Base-by-base conservation (phyloP, 2,797 vertebrate species). In the Merluccius polli region DNA sequence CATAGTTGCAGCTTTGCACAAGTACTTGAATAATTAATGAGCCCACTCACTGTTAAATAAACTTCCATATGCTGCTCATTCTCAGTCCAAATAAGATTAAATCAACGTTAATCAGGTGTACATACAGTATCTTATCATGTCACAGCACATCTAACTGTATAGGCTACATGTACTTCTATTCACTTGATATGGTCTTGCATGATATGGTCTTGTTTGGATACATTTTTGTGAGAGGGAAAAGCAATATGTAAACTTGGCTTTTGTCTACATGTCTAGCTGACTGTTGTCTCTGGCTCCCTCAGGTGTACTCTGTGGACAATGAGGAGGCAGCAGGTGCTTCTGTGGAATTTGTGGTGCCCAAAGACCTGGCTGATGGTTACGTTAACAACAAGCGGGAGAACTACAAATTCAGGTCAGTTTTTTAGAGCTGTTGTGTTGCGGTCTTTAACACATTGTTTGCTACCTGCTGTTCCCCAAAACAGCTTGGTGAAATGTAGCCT, bases 371-470 rank as follows among this genome's bases (percentile, higher is more conserved):
- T 33, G 96, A 97, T 75, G 97, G 97, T n/a, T 95, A 98, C 76
- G 81, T 99, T 79, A 98, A 98, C 93, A 98, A 99, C 90, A 98
- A 97, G 86, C 93, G 91, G 87, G 96, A 99, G 84, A 93, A 75
- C 89, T 99, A 97, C 92, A 95, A 80, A 77, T 99, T 99, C 93
- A 96, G 94, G 98, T 99, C 88, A 86, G 89, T 86, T 31, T 15
- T 21, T 21, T 0, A 31, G 0, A 69, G 8, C 18, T 69, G 9
- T 36, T 31, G 59, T 1, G 35, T 67, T 72, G 1, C 15, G 21
- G 21, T n/a, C 52, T 59, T 18, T 15, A 18, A 30, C n/a, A 0
- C 24, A 74, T 29, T 65, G 15, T 10, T n/a, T 32, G 35, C 59
- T 12, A 69, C 31, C 32, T 11, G 24, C 27, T 21, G 15, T 29